phyloP scores from a whole-genome alignment of 1,140 invertebrate species.

The Drosophila pseudoobscura region DNA sequence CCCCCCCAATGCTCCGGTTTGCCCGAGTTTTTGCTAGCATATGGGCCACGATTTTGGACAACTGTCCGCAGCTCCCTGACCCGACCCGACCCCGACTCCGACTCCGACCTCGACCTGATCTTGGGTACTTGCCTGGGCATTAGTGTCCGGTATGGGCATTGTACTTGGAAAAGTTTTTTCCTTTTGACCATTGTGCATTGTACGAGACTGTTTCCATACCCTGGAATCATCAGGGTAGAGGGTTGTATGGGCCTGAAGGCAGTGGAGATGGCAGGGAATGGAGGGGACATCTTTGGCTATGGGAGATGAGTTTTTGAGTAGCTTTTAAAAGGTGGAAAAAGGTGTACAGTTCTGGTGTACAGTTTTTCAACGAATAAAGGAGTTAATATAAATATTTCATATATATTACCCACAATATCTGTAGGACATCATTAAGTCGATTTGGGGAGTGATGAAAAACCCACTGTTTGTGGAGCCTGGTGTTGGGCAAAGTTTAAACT shows the following conservation, averaged over 20 bases:
- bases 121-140: slow-evolving; percentile 59
- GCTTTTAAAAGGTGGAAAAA: too few relatives aligned
- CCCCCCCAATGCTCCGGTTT: background rate
- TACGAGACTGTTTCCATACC: slow-evolving; percentile 27
- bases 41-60: slow-evolving; percentile 46
- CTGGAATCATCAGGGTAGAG: background rate
- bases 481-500: slow-evolving; percentile 70
- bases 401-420: too few relatives aligned
- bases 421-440: slow-evolving; percentile 3
- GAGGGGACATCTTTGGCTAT: too few relatives aligned
- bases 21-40: slow-evolving; percentile 8
- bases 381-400: too few relatives aligned
- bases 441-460: background rate
- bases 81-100: slow-evolving; percentile 4
- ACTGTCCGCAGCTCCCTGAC: slow-evolving; percentile 48
- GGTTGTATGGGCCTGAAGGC: slow-evolving; percentile 6
- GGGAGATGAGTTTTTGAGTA: too few relatives aligned
- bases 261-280: background rate
- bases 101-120: slow-evolving; percentile 37
- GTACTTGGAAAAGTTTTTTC: slow-evolving; percentile 32
- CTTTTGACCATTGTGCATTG: slow-evolving; percentile 53
- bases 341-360: too few relatives aligned
- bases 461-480: slow-evolving; percentile 12
- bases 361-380: too few relatives aligned
- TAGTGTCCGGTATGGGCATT: slow-evolving; percentile 70